Percentiles rank a stretch among this genome's conserved stretches.
Evolutionary conservation across 1,140 invertebrate genomes (phyloP).

Genomic region (Scaptomyza montana): DNA sequence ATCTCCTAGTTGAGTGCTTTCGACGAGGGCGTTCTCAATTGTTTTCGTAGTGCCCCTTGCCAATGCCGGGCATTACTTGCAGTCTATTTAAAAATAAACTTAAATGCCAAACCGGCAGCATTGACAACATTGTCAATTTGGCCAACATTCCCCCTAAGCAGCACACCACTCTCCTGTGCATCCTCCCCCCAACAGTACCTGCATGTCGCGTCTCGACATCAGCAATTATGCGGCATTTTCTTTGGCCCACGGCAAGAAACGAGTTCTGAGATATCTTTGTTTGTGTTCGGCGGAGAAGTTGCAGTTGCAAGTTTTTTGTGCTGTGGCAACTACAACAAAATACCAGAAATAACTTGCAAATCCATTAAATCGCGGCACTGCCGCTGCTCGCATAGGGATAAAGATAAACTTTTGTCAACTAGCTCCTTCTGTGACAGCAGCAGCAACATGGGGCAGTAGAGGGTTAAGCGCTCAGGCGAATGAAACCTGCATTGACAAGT

Average conservation of each 20-base stretch:
- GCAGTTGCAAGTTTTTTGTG: slow-evolving; percentile 45
- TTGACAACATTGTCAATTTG: slow-evolving; percentile 80
- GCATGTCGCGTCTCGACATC: slow-evolving; percentile 48
- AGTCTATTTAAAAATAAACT: slow-evolving; percentile 79
- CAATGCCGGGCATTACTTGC: slow-evolving; percentile 59
- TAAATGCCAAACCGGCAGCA: slow-evolving; percentile 74
- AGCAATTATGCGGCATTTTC: slow-evolving; percentile 80
- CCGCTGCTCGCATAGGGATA: slow-evolving; percentile 57
- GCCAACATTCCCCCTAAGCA: slow-evolving; percentile 29
- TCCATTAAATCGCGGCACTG: slow-evolving; percentile 70
- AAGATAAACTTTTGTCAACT: slow-evolving; percentile 75
- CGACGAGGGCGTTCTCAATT: no score
- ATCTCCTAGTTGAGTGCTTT: no score
- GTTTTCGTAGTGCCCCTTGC: slow-evolving; percentile 26
- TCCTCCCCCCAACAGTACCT: not conserved
- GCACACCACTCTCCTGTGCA: not conserved
- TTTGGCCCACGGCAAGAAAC: slow-evolving; percentile 69
- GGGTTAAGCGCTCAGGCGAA: slow-evolving; percentile 3
- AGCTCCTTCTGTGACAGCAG: not conserved
- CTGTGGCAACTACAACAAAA: slow-evolving; percentile 73
- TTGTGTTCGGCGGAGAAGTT: slow-evolving; percentile 39
- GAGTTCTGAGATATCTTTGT: slow-evolving; percentile 78
- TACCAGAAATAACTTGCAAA: slow-evolving; percentile 81
- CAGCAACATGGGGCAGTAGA: not conserved
- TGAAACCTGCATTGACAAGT: slow-evolving; percentile 54